Percentiles rank a stretch among this genome's conserved stretches.
These are phyloP conservation scores for Hippocampus kuda DNA, from an alignment of 2,797 vertebrate species.

Conservation along the genomic window DNA sequence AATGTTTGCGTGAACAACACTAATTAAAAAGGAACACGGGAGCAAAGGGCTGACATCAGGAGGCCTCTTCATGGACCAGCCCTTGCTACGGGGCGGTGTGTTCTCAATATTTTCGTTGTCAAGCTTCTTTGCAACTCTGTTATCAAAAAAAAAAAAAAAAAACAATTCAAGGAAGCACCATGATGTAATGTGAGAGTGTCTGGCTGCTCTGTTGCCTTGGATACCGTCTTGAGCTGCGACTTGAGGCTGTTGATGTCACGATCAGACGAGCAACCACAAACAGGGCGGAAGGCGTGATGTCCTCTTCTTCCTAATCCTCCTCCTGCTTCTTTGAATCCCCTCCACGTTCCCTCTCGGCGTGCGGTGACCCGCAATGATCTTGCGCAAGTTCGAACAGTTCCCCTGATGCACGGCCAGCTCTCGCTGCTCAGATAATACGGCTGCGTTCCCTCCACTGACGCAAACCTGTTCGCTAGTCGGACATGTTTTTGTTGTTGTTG, in stretches of 20 bases:
- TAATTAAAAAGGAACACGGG: not conserved
- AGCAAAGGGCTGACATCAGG: not conserved
- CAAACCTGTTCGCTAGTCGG: slow-evolving; percentile 22
- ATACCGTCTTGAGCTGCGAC: slow-evolving; percentile 51
- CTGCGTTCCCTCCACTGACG: slow-evolving; percentile 13
- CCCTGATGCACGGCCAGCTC: slow-evolving; percentile 40
- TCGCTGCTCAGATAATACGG: slow-evolving; percentile 16
- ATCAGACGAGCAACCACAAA: slow-evolving; percentile 33
- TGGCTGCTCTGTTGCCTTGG: slow-evolving; percentile 55
- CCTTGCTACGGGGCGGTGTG: slow-evolving; percentile 1
- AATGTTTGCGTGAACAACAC: not conserved
- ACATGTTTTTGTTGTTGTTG: slow-evolving; percentile 22
- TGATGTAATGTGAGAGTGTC: slow-evolving; percentile 27
- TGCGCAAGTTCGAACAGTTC: slow-evolving; percentile 54
- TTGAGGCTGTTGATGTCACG: slow-evolving; percentile 54
- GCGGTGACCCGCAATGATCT: slow-evolving; percentile 33
- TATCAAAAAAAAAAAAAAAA: slow-evolving; percentile 5
- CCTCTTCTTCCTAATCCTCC: slow-evolving; percentile 4
- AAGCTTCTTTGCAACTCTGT: slow-evolving; percentile 25
- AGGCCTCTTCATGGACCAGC: slow-evolving; percentile 9
- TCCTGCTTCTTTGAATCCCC: slow-evolving; percentile 10
- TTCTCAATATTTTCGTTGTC: slow-evolving; percentile 15
- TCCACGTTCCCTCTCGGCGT: slow-evolving; percentile 10
- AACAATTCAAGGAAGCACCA: slow-evolving; percentile 29
- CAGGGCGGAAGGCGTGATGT: slow-evolving; percentile 24